Conservation (phyloP, 2,797 vertebrate species). For the Gadopsis bispinosus region DNA sequence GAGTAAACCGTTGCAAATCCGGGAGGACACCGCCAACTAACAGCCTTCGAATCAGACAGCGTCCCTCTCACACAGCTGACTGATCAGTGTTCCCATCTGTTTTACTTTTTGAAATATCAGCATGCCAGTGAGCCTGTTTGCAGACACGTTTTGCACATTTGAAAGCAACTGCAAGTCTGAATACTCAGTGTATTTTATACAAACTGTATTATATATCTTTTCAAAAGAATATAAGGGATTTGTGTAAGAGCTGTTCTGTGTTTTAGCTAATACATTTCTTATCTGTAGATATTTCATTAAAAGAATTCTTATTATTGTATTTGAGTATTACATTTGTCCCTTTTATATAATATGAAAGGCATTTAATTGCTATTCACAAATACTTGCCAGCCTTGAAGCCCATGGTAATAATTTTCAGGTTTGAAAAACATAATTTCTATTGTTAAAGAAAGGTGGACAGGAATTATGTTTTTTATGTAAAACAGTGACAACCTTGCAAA, state of each 20-base stretch:
- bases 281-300: neutral
- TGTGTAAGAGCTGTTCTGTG: neutral
- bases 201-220: neutral
- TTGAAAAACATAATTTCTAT: neutral
- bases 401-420: neutral
- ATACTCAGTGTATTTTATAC: neutral
- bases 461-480: neutral
- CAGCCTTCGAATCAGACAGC: neutral
- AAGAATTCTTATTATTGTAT: neutral
- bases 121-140: slow-evolving; percentile 9
- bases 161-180: slow-evolving; percentile 1
- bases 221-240: neutral
- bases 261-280: neutral
- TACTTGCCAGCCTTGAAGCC: neutral
- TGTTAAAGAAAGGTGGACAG: neutral
- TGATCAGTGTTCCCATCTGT: neutral
- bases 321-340: neutral
- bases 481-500: slow-evolving; percentile 3
- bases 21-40: neutral
- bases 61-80: neutral
- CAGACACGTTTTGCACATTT: slow-evolving; percentile 4
- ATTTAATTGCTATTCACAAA: neutral
- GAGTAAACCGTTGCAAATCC: slow-evolving; percentile 13
- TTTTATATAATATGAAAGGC: neutral
- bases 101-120: slow-evolving; percentile 6